Percentiles rank a stretch among this genome's conserved stretches.
phyloP scores from a whole-genome alignment of 2,797 vertebrate genomes.

The Aotus griseimembra region DNA sequence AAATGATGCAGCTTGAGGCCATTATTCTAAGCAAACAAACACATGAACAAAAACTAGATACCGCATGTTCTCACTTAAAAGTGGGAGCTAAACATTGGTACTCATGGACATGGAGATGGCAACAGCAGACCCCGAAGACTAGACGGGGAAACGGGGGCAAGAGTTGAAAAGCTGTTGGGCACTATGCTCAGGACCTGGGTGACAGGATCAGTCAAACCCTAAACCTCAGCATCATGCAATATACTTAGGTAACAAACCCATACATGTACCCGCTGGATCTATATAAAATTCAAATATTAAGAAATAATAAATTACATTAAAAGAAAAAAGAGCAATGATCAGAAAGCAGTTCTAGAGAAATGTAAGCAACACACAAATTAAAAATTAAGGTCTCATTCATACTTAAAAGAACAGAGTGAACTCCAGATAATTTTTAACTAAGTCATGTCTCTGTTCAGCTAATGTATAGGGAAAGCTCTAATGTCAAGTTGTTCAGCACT shows the following conservation, averaged over 20 bases:
- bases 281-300: not conserved
- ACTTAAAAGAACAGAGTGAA: slow-evolving; percentile 10
- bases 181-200: not conserved
- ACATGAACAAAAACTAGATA: not conserved
- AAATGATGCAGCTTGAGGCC: not conserved
- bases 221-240: not conserved
- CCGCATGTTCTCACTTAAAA: not conserved
- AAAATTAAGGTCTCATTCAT: not conserved
- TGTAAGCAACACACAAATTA: not conserved
- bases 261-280: not conserved
- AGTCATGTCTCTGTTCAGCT: not conserved
- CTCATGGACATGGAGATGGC: not conserved
- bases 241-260: not conserved
- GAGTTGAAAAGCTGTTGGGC: not conserved
- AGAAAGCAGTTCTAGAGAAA: not conserved
- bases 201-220: not conserved
- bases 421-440: not conserved
- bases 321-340: not conserved
- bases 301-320: not conserved
- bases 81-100: not conserved
- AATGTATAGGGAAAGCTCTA: not conserved
- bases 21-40: not conserved
- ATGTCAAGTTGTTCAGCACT: not conserved
- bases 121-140: not conserved
- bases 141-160: not conserved